A percentile compares a stretch with the other conserved stretches of the same genome.
Evolutionary conservation across 2,888 invertebrate genomes (phyloP).

Genomic region (Ametastegia equiseti): DNA sequence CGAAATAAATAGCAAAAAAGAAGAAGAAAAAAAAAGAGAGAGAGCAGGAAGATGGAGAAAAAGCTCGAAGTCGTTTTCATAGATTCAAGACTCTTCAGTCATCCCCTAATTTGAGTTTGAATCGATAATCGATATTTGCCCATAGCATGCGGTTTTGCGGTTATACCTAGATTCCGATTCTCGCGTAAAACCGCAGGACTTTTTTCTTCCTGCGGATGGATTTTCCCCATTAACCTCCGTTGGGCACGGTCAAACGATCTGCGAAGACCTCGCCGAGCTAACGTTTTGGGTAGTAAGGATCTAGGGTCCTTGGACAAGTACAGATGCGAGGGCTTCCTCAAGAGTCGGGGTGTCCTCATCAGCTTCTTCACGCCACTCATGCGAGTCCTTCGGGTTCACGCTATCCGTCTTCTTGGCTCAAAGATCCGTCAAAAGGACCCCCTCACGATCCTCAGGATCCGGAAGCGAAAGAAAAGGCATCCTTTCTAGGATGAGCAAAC

Average conservation of each 20-base stretch:
- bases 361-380: neutral
- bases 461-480: neutral
- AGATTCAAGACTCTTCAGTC: too few relatives aligned
- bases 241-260: neutral
- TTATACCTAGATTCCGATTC: neutral
- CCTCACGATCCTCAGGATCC: neutral
- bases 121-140: too few relatives aligned
- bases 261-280: neutral
- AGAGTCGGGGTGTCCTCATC: conserved; percentile 17
- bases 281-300: neutral
- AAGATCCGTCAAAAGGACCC: neutral
- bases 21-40: neutral
- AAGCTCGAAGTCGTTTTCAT: neutral
- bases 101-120: neutral
- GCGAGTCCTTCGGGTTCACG: neutral
- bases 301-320: neutral
- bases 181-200: neutral
- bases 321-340: neutral
- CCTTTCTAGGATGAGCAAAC: neutral
- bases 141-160: too few relatives aligned
- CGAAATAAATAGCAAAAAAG: neutral
- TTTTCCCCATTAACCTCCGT: conserved; percentile 9
- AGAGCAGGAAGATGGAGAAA: neutral
- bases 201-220: neutral
- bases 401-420: neutral